A percentile compares a stretch with the other conserved stretches of the same genome.
phyloP scores from a whole-genome alignment of 2,797 vertebrate genomes.

The Gallinago nigripennis region DNA sequence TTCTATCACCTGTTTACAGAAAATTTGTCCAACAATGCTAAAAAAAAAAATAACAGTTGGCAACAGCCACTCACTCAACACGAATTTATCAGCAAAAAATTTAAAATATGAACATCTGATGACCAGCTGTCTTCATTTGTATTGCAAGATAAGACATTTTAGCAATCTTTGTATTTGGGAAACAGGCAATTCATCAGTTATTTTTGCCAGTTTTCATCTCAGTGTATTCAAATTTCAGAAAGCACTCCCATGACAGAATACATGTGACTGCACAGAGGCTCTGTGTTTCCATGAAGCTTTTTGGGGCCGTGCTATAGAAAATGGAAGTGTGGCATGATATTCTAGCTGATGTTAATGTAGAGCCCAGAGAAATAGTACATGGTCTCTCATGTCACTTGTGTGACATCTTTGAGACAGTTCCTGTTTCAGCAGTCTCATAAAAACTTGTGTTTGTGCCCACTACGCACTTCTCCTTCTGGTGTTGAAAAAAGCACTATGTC shows the following conservation, averaged over 20 bases:
- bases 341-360: neutral
- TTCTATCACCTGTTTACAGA: neutral
- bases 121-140: neutral
- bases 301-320: neutral
- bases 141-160: neutral
- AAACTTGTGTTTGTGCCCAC: neutral
- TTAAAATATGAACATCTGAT: neutral
- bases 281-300: neutral
- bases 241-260: neutral
- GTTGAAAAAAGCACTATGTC: fast-evolving
- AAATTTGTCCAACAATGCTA: neutral
- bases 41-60: neutral
- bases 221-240: neutral
- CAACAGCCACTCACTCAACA: neutral
- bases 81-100: neutral
- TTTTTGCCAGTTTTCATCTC: neutral
- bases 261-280: neutral
- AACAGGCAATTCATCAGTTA: neutral
- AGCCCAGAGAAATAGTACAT: neutral
- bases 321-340: neutral
- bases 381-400: neutral
- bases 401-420: neutral
- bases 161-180: neutral
- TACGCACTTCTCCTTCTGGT: neutral
- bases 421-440: neutral